These are phyloP conservation scores for Yponomeuta malinellus DNA, from an alignment of 2,888 invertebrate genomes.

Conservation along the genomic window DNA sequence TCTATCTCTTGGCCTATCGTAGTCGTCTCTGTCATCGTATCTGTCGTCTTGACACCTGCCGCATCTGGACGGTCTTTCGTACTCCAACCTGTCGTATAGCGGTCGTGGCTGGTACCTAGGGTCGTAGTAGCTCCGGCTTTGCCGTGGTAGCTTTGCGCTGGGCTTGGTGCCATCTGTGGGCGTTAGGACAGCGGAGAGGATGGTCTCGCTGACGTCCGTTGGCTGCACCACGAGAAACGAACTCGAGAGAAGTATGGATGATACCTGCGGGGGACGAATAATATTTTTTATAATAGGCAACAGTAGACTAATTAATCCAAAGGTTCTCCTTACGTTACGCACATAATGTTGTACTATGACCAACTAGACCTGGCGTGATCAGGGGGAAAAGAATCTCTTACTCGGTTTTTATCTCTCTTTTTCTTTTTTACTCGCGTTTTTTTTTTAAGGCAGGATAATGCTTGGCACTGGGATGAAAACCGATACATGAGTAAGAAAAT, in stretches of 20 bases:
- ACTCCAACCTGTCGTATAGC: conserved; percentile 40
- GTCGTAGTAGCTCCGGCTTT: conserved; percentile 54
- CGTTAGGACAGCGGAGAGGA: conserved; percentile 44
- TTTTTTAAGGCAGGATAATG: too few relatives aligned
- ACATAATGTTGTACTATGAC: background rate
- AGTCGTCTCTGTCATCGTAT: conserved; percentile 33
- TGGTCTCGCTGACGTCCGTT: conserved; percentile 40
- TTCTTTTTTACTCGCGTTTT: too few relatives aligned
- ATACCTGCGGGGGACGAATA: conserved; percentile 31
- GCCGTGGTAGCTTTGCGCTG: conserved; percentile 40
- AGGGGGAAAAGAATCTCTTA: too few relatives aligned
- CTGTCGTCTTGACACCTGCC: conserved; percentile 40
- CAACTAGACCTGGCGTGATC: too few relatives aligned
- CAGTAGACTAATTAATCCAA: background rate
- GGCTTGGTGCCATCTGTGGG: conserved; percentile 24
- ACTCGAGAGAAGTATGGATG: conserved; percentile 27
- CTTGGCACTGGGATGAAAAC: too few relatives aligned
- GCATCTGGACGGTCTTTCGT: conserved; percentile 48
- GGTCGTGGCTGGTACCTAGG: conserved; percentile 46
- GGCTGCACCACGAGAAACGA: conserved; percentile 27
- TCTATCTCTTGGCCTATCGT: conserved; percentile 36
- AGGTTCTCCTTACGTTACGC: background rate
- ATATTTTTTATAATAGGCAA: background rate
- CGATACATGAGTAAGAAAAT: too few relatives aligned
- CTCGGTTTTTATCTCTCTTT: too few relatives aligned